Conservation (phyloP, 2,888 invertebrate genomes). For the Acleris holmiana region DNA sequence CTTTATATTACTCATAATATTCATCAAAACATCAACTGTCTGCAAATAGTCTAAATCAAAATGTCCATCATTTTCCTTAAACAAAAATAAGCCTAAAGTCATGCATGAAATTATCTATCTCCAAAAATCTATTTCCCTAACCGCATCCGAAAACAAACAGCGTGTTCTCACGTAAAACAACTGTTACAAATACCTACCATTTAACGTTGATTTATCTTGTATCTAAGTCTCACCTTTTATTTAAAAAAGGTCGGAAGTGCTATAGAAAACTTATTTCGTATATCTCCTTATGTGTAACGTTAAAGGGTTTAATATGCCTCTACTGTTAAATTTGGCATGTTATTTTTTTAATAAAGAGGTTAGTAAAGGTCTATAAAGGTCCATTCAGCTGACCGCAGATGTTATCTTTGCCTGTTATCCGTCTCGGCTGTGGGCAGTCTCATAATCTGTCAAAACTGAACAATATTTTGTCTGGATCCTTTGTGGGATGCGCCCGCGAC, state of each 20-base stretch:
- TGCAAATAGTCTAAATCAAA: too few species aligned
- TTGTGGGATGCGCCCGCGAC: slow-evolving; percentile 36
- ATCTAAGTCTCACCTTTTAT: slow-evolving; percentile 41
- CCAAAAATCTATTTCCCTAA: slow-evolving; percentile 3
- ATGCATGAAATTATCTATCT: neutral
- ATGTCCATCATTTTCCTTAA: neutral
- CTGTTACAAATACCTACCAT: slow-evolving; percentile 46
- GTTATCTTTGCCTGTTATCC: slow-evolving; percentile 49
- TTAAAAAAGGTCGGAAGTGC: too few species aligned
- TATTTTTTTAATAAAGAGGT: too few species aligned
- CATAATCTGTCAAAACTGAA: slow-evolving; percentile 47
- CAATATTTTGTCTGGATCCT: slow-evolving; percentile 49
- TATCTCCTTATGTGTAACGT: too few species aligned
- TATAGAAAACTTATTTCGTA: too few species aligned
- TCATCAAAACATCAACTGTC: too few species aligned
- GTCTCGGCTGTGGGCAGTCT: slow-evolving; percentile 46
- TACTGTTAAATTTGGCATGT: too few species aligned
- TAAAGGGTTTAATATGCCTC: too few species aligned
- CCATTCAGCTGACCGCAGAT: slow-evolving; percentile 57
- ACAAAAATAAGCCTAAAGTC: neutral
- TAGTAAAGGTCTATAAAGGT: slow-evolving; percentile 38
- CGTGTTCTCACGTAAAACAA: slow-evolving; percentile 47
- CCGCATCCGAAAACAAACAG: slow-evolving; percentile 42
- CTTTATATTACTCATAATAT: too few species aligned
- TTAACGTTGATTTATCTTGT: slow-evolving; percentile 55